These are phyloP conservation scores for Leptinotarsa lineolata DNA, from an alignment of 1,140 invertebrate genomes.

Conservation along the genomic window DNA sequence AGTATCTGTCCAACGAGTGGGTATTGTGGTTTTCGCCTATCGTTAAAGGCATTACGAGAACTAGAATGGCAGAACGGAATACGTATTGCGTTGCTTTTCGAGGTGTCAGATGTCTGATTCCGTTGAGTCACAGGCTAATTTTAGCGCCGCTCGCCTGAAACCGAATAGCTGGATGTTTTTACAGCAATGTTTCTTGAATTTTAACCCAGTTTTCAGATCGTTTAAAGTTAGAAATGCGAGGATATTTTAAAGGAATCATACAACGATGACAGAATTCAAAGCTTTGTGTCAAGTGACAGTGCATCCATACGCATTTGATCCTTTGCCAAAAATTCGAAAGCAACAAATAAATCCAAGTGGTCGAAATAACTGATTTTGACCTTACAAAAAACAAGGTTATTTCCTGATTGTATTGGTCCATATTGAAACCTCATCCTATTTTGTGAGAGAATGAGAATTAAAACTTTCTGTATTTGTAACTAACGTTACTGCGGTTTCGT, in stretches of 20 bases:
- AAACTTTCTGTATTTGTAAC: too few relatives aligned
- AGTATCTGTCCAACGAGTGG: constrained; percentile 18
- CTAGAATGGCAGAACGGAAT: constrained; percentile 9
- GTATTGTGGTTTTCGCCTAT: constrained; percentile 22
- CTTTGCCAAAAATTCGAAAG: too few relatives aligned
- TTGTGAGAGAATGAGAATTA: too few relatives aligned
- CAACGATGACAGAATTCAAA: too few relatives aligned
- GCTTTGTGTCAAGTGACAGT: too few relatives aligned
- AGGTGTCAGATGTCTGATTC: constrained; percentile 43
- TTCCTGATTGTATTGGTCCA: too few relatives aligned
- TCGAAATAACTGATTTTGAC: too few relatives aligned
- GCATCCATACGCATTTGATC: too few relatives aligned
- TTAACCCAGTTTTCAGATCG: constrained; percentile 13
- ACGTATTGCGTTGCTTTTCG: constrained; percentile 32
- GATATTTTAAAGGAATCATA: neutral
- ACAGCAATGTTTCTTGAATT: constrained; percentile 7
- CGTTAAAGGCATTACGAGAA: constrained; percentile 19
- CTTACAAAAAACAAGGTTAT: too few relatives aligned
- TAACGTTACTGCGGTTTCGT: too few relatives aligned
- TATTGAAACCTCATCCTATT: too few relatives aligned
- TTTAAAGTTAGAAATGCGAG: neutral
- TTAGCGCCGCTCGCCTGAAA: constrained; percentile 36
- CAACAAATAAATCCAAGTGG: too few relatives aligned
- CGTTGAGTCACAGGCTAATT: constrained; percentile 44
- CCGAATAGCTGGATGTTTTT: constrained; percentile 28